Conservation (phyloP, 1,140 invertebrate genomes). For the Leptestheria dahalacensis region DNA sequence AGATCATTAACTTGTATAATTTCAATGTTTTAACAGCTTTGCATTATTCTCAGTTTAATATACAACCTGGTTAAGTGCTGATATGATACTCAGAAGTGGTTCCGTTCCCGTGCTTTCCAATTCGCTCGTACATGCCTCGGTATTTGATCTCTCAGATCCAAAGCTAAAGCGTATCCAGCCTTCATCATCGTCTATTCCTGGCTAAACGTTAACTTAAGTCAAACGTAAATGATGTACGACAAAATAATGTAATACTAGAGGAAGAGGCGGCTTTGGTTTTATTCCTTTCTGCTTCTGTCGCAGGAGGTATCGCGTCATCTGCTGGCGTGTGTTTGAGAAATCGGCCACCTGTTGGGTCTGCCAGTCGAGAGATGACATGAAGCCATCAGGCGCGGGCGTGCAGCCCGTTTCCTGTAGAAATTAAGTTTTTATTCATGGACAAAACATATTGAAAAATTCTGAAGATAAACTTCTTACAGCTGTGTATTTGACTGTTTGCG, state of each 20-base stretch:
- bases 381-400: conserved; percentile 30
- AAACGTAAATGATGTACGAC: conserved; percentile 19
- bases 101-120: conserved; percentile 19
- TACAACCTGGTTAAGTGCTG: conserved; percentile 34
- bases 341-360: conserved; percentile 34
- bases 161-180: conserved; percentile 32
- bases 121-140: conserved; percentile 15
- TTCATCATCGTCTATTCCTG: conserved; percentile 25
- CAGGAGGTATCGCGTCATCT: conserved; percentile 29
- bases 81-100: conserved; percentile 32
- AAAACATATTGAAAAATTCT: neutral
- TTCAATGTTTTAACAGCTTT: conserved; percentile 7
- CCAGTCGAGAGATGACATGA: conserved; percentile 32
- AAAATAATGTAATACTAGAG: conserved; percentile 17
- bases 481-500: conserved; percentile 27
- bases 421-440: conserved; percentile 22
- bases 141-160: conserved; percentile 24
- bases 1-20: conserved; percentile 12
- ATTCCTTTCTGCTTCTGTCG: conserved; percentile 19
- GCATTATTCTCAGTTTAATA: neutral
- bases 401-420: conserved; percentile 29
- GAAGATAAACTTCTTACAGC: conserved; percentile 21
- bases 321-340: conserved; percentile 28
- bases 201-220: conserved; percentile 19
- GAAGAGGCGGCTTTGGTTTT: neutral